Evolutionary conservation across 1,140 invertebrate genomes (phyloP).

Genomic region (Apolygus lucorum): DNA sequence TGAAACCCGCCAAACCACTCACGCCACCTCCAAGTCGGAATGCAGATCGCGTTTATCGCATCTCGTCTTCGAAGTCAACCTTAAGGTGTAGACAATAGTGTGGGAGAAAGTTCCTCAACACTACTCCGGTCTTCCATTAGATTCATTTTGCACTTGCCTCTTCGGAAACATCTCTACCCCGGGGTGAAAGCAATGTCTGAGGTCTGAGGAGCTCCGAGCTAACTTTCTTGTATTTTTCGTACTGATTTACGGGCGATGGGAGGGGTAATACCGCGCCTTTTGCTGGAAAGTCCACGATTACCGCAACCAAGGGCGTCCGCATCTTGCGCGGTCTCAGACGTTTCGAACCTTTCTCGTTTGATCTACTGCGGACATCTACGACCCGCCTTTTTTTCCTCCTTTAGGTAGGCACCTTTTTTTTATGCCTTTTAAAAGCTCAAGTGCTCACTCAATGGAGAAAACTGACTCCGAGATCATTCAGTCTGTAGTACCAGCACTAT

Average conservation of each 20-base stretch:
- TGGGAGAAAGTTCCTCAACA: constrained; percentile 1
- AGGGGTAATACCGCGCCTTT: not conserved
- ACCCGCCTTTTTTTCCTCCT: no score
- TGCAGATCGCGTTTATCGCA: no score
- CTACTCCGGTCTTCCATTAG: not conserved
- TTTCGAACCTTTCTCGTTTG: not conserved
- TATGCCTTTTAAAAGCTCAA: no score
- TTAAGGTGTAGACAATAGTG: constrained; percentile 14
- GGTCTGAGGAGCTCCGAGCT: not conserved
- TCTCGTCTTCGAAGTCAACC: no score
- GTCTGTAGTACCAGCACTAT: no score
- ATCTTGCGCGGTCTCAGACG: not conserved
- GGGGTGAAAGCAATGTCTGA: constrained; percentile 7
- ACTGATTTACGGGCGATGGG: not conserved
- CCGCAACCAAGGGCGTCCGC: not conserved
- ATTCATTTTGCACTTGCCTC: constrained; percentile 10
- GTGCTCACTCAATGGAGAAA: no score
- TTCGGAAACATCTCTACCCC: not conserved
- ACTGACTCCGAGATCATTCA: no score
- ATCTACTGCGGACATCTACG: not conserved
- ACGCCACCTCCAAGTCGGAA: no score
- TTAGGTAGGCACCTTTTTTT: no score
- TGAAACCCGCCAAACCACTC: no score
- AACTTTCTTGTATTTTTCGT: constrained; percentile 16
- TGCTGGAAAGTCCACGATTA: not conserved